Conservation (phyloP, 2,888 invertebrate species). For the Stenodema calcarata region DNA sequence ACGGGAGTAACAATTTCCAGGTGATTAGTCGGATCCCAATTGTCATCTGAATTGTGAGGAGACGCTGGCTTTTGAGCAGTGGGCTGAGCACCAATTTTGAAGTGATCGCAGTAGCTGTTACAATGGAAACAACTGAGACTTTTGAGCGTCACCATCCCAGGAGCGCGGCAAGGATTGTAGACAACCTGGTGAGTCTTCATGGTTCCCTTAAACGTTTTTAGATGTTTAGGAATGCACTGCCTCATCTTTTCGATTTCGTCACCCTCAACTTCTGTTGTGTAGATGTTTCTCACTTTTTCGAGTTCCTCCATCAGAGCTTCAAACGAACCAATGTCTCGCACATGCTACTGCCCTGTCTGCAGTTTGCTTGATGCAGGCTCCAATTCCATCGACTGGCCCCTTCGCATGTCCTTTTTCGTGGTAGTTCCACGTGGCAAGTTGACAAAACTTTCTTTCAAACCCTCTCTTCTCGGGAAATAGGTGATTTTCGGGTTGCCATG, state of each 20-base stretch:
- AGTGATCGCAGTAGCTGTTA: background rate
- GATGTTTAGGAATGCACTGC: background rate
- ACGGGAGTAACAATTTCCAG: too few species aligned
- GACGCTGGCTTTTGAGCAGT: background rate
- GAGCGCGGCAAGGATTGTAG: background rate
- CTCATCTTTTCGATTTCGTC: background rate
- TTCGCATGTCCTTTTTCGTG: too few species aligned
- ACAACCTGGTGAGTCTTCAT: conserved; percentile 6
- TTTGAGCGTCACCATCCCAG: background rate
- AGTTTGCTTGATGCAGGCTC: too few species aligned
- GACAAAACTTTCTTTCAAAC: too few species aligned
- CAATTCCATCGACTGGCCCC: too few species aligned
- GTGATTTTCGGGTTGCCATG: background rate
- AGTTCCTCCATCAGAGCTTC: too few species aligned
- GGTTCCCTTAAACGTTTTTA: conserved; percentile 7
- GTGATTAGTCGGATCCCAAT: too few species aligned
- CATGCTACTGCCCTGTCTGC: too few species aligned
- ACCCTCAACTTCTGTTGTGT: too few species aligned
- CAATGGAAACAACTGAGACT: background rate
- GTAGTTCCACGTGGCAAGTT: background rate
- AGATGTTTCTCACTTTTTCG: too few species aligned
- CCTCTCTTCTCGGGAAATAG: conserved; percentile 12
- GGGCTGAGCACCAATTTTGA: background rate
- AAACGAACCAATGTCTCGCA: too few species aligned
- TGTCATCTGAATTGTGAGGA: too few species aligned